Conservation (phyloP, 2,113 vertebrate species). For the Ibidorhyncha struthersii region DNA sequence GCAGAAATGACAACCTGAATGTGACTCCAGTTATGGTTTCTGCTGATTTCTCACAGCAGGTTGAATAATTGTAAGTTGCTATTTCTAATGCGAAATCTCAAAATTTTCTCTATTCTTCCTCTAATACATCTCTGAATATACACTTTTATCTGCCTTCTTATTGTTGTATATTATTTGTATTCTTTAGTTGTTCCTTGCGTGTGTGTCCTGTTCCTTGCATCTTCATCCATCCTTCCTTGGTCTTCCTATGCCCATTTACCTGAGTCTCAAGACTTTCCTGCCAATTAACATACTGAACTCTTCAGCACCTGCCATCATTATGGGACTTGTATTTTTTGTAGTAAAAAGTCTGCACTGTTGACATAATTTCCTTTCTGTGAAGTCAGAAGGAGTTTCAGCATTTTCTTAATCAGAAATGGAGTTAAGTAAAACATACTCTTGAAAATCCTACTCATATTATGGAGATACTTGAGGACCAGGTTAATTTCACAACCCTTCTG, state of each 20-base stretch:
- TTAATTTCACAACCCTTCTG: background rate
- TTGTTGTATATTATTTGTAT: background rate
- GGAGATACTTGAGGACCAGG: background rate
- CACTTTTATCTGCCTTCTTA: background rate
- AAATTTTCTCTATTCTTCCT: background rate
- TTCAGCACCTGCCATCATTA: background rate
- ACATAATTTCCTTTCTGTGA: background rate
- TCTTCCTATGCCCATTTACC: background rate
- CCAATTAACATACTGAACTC: background rate
- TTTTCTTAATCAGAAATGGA: background rate
- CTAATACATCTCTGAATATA: background rate
- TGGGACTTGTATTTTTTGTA: background rate
- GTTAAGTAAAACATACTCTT: background rate
- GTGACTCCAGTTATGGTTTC: background rate
- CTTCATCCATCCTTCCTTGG: background rate
- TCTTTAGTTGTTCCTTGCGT: background rate
- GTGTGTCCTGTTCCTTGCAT: background rate
- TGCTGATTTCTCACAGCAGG: background rate
- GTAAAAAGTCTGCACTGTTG: background rate
- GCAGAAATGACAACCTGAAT: background rate
- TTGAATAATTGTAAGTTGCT: background rate
- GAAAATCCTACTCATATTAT: background rate
- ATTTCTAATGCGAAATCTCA: constrained; percentile 4
- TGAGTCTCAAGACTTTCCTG: background rate
- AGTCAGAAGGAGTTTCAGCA: background rate